phyloP scores from a whole-genome alignment of 2,888 invertebrate genomes.

The Microdon myrmicae region DNA sequence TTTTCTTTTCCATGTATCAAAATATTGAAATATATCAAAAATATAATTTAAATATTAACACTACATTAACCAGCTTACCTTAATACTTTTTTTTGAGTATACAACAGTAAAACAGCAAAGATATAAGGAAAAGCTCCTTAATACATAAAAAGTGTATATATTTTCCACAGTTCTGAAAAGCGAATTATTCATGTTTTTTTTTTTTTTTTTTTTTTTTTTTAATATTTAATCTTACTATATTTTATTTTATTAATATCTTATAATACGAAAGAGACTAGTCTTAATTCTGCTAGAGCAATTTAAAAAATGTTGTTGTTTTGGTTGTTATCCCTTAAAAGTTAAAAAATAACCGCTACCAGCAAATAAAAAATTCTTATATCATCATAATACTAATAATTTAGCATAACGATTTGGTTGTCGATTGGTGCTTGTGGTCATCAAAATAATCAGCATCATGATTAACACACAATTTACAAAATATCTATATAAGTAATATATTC shows the following conservation, averaged over 20 bases:
- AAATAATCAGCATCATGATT: too few species aligned
- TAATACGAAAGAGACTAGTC: slow-evolving; percentile 31
- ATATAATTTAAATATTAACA: slow-evolving; percentile 53
- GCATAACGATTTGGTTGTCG: slow-evolving; percentile 5
- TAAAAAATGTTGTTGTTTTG: slow-evolving; percentile 8
- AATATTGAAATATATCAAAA: slow-evolving; percentile 53
- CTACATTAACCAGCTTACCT: slow-evolving; percentile 50
- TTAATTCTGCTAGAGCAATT: slow-evolving; percentile 36
- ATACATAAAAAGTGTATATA: slow-evolving; percentile 32
- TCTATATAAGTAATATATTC: too few species aligned
- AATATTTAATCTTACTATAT: too few species aligned
- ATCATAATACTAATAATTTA: neutral
- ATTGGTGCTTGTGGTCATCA: too few species aligned
- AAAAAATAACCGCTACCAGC: slow-evolving; percentile 13
- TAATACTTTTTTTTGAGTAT: slow-evolving; percentile 51
- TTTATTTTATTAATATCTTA: slow-evolving; percentile 7
- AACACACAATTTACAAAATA: too few species aligned
- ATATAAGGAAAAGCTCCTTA: slow-evolving; percentile 36
- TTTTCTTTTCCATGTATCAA: slow-evolving; percentile 44
- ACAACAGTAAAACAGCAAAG: slow-evolving; percentile 49
- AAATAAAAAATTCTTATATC: slow-evolving; percentile 21
- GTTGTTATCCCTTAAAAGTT: too few species aligned
- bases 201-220: slow-evolving; percentile 14
- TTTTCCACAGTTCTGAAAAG: slow-evolving; percentile 35
- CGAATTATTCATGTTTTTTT: slow-evolving; percentile 20